Conservation (phyloP, 1,140 invertebrate species). For the Microplitis demolitor region DNA sequence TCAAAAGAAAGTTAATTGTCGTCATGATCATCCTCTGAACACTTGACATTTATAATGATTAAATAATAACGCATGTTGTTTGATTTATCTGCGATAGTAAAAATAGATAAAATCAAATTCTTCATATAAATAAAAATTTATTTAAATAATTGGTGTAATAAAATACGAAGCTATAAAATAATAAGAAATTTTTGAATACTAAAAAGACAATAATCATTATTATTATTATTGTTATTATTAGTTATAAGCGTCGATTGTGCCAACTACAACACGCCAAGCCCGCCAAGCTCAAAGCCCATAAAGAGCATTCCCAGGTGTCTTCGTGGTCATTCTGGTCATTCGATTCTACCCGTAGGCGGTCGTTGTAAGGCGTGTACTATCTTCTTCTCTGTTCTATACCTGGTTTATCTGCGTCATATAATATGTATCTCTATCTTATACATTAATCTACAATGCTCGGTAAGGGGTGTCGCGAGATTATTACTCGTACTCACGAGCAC, state of each 20-base stretch:
- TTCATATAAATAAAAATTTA: not conserved
- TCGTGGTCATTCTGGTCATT: conserved; percentile 20
- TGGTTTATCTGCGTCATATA: not conserved
- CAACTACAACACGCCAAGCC: not conserved
- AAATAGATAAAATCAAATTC: not conserved
- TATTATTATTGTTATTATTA: no score
- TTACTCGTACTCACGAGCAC: conserved; percentile 18
- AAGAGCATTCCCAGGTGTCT: conserved; percentile 19
- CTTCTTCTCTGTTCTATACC: conserved; percentile 1
- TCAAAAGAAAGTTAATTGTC: not conserved
- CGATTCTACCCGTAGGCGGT: conserved; percentile 19
- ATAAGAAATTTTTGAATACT: no score
- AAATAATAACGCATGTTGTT: not conserved
- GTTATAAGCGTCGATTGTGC: not conserved
- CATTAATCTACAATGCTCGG: conserved; percentile 2
- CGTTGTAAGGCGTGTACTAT: conserved; percentile 14
- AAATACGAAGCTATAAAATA: no score
- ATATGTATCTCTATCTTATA: conserved; percentile 12
- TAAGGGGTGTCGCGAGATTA: conserved; percentile 17
- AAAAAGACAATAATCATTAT: no score
- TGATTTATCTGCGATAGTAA: not conserved
- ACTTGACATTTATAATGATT: not conserved
- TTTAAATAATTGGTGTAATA: no score
- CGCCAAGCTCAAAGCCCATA: conserved; percentile 2
- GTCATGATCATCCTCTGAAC: not conserved